Evolutionary conservation across 2,888 invertebrate species (phyloP).

Genomic region (Neria commutata): DNA sequence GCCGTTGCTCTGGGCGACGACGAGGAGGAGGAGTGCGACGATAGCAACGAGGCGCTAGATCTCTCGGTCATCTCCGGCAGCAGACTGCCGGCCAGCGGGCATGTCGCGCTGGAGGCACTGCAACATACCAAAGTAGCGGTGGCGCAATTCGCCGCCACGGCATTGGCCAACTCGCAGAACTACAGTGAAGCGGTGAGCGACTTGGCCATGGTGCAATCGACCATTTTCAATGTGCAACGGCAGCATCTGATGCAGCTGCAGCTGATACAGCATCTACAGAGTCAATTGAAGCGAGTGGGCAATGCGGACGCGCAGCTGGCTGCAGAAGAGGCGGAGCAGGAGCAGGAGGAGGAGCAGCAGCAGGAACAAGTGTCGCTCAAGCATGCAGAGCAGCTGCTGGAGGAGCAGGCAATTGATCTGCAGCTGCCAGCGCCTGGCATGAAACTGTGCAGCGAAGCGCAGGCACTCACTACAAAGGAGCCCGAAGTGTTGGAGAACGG

Average conservation of each 20-base stretch:
- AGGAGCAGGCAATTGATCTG: neutral
- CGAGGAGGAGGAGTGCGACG: conserved; percentile 34
- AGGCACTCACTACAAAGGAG: conserved; percentile 7
- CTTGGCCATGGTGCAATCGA: conserved; percentile 85
- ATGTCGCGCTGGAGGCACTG: conserved; percentile 89
- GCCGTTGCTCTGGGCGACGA: conserved; percentile 12
- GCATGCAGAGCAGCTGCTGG: neutral
- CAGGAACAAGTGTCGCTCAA: neutral
- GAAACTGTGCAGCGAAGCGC: conserved; percentile 16
- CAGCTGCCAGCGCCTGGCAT: conserved; percentile 10
- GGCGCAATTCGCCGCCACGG: conserved; percentile 91
- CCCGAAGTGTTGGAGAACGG: neutral
- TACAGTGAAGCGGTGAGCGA: conserved; percentile 83
- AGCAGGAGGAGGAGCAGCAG: conserved; percentile 19
- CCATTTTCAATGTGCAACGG: conserved; percentile 91
- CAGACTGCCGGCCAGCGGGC: conserved; percentile 63
- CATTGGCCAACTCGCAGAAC: conserved; percentile 78
- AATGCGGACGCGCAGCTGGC: neutral
- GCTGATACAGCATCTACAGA: conserved; percentile 91
- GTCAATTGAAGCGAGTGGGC: conserved; percentile 69
- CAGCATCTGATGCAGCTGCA: conserved; percentile 95
- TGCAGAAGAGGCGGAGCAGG: conserved; percentile 9
- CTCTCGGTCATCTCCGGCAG: conserved; percentile 51
- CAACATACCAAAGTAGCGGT: conserved; percentile 81
- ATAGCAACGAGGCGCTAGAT: conserved; percentile 56